These are phyloP conservation scores for Dryobotodes eremita DNA, from an alignment of 2,888 invertebrate species.

Conservation along the genomic window DNA sequence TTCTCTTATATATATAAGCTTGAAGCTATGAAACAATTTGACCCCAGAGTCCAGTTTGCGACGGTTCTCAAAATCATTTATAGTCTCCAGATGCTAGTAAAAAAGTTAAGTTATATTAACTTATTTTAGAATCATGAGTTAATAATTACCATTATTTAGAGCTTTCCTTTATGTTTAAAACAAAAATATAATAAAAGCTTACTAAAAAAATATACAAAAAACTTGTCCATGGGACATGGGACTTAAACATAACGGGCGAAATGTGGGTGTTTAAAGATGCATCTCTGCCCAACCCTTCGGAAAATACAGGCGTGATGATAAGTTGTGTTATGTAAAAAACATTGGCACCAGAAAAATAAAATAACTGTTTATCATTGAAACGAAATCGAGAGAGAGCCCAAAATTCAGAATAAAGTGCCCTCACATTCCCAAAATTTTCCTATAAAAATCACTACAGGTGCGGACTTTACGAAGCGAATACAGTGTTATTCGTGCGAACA, in stretches of 20 bases:
- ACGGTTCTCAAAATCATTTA: conserved; percentile 30
- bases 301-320: too few species aligned
- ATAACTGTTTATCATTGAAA: conserved; percentile 8
- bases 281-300: too few species aligned
- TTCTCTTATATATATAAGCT: neutral
- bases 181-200: neutral
- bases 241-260: neutral
- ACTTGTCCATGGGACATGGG: too few species aligned
- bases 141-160: neutral
- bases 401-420: conserved; percentile 39
- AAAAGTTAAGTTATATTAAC: conserved; percentile 14
- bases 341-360: neutral
- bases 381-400: conserved; percentile 8
- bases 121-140: neutral
- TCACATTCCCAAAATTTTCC: conserved; percentile 20
- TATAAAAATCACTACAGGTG: conserved; percentile 63
- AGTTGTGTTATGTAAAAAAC: too few species aligned
- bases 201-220: neutral
- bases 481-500: conserved; percentile 48
- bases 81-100: conserved; percentile 17
- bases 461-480: conserved; percentile 44
- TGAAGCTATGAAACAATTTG: conserved; percentile 16
- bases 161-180: neutral
- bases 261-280: neutral
- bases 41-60: conserved; percentile 28